These are phyloP conservation scores for Cnemophilus loriae DNA, from an alignment of 2,113 vertebrate species.

Conservation along the genomic window DNA sequence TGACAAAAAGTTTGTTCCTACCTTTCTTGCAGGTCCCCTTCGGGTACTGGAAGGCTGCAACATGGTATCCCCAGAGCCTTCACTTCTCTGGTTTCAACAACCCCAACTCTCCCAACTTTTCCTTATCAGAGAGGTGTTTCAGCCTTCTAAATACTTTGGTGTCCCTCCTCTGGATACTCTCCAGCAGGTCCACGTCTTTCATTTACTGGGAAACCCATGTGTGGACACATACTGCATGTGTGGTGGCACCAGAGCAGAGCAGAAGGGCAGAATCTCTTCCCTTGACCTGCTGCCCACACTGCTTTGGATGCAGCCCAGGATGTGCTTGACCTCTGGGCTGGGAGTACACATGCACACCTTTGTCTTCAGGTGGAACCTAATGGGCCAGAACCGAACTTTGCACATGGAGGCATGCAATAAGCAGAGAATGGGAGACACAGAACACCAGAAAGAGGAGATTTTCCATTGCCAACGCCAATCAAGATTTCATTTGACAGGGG, in stretches of 20 bases:
- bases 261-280: neutral
- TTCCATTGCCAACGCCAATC: neutral
- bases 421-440: neutral
- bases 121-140: neutral
- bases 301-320: neutral
- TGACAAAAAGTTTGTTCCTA: neutral
- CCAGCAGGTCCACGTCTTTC: neutral
- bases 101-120: neutral
- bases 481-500: neutral
- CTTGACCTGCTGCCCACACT: accelerated
- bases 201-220: accelerated
- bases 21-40: neutral
- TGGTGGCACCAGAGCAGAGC: accelerated
- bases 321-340: neutral
- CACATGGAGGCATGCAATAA: neutral
- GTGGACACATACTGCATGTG: accelerated
- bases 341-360: neutral
- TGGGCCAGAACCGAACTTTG: neutral
- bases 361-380: neutral
- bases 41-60: neutral
- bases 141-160: neutral
- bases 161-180: neutral
- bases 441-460: neutral
- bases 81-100: neutral
- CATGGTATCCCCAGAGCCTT: neutral